Conservation (phyloP, 2,113 vertebrate species). For the Callionymus lyra region DNA sequence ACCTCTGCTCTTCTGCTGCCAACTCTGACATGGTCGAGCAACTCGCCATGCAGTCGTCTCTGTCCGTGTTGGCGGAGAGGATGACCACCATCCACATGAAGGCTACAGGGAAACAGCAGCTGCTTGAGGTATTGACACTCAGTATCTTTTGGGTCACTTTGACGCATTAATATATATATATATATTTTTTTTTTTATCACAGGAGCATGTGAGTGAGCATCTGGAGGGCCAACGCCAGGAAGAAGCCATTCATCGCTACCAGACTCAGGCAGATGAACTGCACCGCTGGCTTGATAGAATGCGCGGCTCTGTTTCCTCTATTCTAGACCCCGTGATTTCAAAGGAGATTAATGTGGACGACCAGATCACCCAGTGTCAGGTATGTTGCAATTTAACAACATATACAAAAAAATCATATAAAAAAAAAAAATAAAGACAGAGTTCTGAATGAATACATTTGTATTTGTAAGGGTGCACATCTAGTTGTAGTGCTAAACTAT, state of each 20-base stretch:
- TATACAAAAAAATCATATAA: too few relatives aligned
- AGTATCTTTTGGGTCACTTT: too few relatives aligned
- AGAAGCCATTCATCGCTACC: constrained; percentile 77
- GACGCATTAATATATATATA: too few relatives aligned
- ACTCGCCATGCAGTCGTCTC: constrained; percentile 85
- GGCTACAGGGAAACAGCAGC: constrained; percentile 82
- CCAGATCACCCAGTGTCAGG: constrained; percentile 86
- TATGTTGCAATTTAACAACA: too few relatives aligned
- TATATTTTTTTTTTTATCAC: background rate
- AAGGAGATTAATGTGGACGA: constrained; percentile 82
- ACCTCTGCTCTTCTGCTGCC: constrained; percentile 66
- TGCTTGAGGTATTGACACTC: constrained; percentile 87
- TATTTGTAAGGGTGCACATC: too few relatives aligned
- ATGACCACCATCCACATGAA: constrained; percentile 97
- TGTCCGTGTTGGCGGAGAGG: constrained; percentile 82
- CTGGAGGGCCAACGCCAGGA: constrained; percentile 84
- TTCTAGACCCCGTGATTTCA: constrained; percentile 53
- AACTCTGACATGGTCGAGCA: constrained; percentile 81
- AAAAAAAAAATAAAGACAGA: too few relatives aligned
- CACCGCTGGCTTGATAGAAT: constrained; percentile 78
- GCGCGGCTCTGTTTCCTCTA: constrained; percentile 58
- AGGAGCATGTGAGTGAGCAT: constrained; percentile 86
- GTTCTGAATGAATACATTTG: too few relatives aligned
- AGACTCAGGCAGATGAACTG: constrained; percentile 78
- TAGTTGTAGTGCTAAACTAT: too few relatives aligned